Conservation (phyloP, 2,888 invertebrate species). For the Polietes domitor region DNA sequence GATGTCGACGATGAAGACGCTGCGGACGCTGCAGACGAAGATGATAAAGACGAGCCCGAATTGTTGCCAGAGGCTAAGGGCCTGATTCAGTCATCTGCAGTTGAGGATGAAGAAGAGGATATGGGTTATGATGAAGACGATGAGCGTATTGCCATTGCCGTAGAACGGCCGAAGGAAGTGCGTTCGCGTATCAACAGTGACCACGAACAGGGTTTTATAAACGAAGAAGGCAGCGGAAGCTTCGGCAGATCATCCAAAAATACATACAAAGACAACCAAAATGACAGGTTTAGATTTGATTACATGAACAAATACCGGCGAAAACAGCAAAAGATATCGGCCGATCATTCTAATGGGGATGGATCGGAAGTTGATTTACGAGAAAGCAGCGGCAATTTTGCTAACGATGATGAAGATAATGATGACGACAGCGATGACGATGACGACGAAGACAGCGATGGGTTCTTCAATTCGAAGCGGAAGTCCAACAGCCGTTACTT, state of each 20-base stretch:
- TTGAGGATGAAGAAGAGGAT: constrained; percentile 75
- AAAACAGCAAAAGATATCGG: constrained; percentile 73
- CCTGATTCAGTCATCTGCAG: constrained; percentile 68
- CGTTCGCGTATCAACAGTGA: constrained; percentile 69
- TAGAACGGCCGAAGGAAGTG: constrained; percentile 72
- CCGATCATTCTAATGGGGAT: constrained; percentile 68
- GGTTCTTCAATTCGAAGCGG: constrained; percentile 77
- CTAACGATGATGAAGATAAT: constrained; percentile 79
- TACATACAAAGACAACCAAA: constrained; percentile 66
- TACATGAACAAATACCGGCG: constrained; percentile 73
- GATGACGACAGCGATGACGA: constrained; percentile 77
- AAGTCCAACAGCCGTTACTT: constrained; percentile 78
- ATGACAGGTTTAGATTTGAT: constrained; percentile 73
- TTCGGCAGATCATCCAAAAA: constrained; percentile 58
- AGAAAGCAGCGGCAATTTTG: constrained; percentile 79
- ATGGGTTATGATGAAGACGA: constrained; percentile 80
- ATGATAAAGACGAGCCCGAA: constrained; percentile 71
- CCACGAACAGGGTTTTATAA: constrained; percentile 76
- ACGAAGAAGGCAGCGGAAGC: constrained; percentile 77
- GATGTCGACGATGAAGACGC: constrained; percentile 55
- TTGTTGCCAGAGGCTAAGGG: constrained; percentile 75
- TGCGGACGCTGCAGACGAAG: background rate
- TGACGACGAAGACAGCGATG: constrained; percentile 73
- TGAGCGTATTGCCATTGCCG: constrained; percentile 74
- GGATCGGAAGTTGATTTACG: constrained; percentile 76